Evolutionary conservation across 2,113 vertebrate genomes (phyloP).

Genomic region (Pungitius pungitius): DNA sequence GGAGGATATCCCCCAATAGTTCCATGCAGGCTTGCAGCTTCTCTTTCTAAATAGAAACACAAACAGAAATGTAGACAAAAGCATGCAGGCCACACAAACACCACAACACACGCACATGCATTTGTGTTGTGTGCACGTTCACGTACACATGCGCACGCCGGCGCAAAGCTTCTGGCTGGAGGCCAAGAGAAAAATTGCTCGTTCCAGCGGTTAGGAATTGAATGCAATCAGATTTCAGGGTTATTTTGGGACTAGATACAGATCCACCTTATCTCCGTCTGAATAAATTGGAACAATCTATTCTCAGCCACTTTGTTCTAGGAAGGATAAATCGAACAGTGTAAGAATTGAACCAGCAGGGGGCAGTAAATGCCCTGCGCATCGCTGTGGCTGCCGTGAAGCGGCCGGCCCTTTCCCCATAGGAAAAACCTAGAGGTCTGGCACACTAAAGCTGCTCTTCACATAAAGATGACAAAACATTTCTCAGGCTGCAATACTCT

Average conservation of each 20-base stretch:
- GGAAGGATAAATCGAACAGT: conserved; percentile 49
- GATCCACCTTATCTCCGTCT: conserved; percentile 67
- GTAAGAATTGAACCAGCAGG: conserved; percentile 71
- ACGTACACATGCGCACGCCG: conserved; percentile 31
- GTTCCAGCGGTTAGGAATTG: conserved; percentile 68
- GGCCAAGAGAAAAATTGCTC: conserved; percentile 68
- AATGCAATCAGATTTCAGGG: conserved; percentile 78
- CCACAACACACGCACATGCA: conserved; percentile 9
- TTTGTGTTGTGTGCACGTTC: conserved; percentile 32
- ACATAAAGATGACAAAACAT: conserved; percentile 79
- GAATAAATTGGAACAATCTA: conserved; percentile 80
- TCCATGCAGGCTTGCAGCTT: conserved; percentile 84
- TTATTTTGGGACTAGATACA: conserved; percentile 78
- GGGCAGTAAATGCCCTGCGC: conserved; percentile 81
- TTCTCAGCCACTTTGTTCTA: conserved; percentile 75
- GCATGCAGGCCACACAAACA: conserved; percentile 36
- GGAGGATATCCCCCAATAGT: conserved; percentile 86
- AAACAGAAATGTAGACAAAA: conserved; percentile 51
- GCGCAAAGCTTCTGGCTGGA: conserved; percentile 38
- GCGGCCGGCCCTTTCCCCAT: conserved; percentile 50
- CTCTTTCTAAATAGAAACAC: conserved; percentile 82
- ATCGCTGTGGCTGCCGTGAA: conserved; percentile 43
- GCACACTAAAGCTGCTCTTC: conserved; percentile 69
- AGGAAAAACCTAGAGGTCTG: conserved; percentile 69
- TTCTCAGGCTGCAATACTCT: conserved; percentile 67